These are phyloP conservation scores for Himalopsyche tibetana DNA, from an alignment of 2,888 invertebrate genomes.

Conservation along the genomic window DNA sequence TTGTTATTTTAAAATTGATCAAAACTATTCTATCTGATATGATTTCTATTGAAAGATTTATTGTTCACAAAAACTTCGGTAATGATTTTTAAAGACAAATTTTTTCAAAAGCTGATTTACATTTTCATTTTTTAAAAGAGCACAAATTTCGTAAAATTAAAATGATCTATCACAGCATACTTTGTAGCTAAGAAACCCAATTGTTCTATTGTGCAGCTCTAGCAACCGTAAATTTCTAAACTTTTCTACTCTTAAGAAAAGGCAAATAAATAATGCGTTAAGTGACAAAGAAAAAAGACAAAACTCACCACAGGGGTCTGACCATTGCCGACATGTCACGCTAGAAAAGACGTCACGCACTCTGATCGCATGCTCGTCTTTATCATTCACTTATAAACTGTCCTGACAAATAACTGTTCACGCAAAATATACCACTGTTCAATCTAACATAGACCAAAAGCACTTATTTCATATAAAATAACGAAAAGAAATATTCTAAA, in stretches of 20 bases:
- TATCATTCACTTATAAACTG: slow-evolving; percentile 68
- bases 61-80: too few relatives aligned
- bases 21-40: too few relatives aligned
- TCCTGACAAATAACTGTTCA: slow-evolving; percentile 50
- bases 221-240: not conserved
- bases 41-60: too few relatives aligned
- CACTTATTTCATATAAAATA: not conserved
- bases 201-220: too few relatives aligned
- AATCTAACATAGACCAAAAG: not conserved
- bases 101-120: too few relatives aligned
- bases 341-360: slow-evolving; percentile 55
- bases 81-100: too few relatives aligned
- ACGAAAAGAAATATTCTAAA: not conserved
- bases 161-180: too few relatives aligned
- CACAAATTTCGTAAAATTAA: not conserved
- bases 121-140: too few relatives aligned
- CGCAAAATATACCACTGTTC: slow-evolving; percentile 23
- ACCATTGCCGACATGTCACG: slow-evolving; percentile 77
- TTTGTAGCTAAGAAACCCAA: too few relatives aligned
- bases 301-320: slow-evolving; percentile 77
- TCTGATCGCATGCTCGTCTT: slow-evolving; percentile 67
- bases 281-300: slow-evolving; percentile 6
- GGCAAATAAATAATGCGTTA: slow-evolving; percentile 5
- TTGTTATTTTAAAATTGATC: too few relatives aligned
- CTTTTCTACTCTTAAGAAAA: not conserved